Evolutionary conservation across 2,888 invertebrate genomes (phyloP).

Genomic region (Hypselothyrea guttata): DNA sequence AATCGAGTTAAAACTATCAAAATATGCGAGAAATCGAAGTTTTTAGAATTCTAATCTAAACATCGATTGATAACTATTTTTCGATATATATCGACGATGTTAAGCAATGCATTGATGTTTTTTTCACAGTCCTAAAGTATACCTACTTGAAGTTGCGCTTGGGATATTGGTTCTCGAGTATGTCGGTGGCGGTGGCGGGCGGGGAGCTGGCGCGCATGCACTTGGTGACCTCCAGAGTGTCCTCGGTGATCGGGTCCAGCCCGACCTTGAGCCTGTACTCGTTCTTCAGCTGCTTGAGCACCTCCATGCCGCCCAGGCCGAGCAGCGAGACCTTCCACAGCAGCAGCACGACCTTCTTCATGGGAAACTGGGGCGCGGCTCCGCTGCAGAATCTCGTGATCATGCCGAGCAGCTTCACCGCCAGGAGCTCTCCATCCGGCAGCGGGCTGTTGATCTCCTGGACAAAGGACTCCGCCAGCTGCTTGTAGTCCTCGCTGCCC

Average conservation of each 20-base stretch:
- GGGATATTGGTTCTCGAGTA: constrained; percentile 92
- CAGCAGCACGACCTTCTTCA: constrained; percentile 97
- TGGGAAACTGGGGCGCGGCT: constrained; percentile 97
- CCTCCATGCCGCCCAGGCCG: constrained; percentile 94
- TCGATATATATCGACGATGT: too few relatives aligned
- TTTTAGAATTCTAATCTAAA: too few relatives aligned
- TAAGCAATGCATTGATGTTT: too few relatives aligned
- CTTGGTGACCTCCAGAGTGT: constrained; percentile 96
- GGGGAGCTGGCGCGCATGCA: constrained; percentile 97
- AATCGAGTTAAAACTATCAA: too few relatives aligned
- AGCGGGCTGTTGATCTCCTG: constrained; percentile 84
- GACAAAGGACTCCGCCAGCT: constrained; percentile 84
- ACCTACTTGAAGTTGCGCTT: constrained; percentile 88
- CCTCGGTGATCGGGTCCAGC: constrained; percentile 91
- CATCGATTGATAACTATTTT: too few relatives aligned
- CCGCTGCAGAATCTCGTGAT: constrained; percentile 98
- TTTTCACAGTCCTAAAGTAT: not conserved
- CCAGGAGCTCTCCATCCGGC: constrained; percentile 90
- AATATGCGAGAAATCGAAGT: too few relatives aligned
- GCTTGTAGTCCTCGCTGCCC: constrained; percentile 82
- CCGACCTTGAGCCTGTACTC: constrained; percentile 87
- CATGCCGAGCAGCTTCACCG: constrained; percentile 96
- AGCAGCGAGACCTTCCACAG: constrained; percentile 97
- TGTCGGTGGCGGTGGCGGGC: constrained; percentile 95
- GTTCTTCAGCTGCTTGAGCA: constrained; percentile 89